Evolutionary conservation across 2,888 invertebrate species (phyloP), one percentile per base, ranked within the genome.

Genomic region (Sycophila texana): DNA sequence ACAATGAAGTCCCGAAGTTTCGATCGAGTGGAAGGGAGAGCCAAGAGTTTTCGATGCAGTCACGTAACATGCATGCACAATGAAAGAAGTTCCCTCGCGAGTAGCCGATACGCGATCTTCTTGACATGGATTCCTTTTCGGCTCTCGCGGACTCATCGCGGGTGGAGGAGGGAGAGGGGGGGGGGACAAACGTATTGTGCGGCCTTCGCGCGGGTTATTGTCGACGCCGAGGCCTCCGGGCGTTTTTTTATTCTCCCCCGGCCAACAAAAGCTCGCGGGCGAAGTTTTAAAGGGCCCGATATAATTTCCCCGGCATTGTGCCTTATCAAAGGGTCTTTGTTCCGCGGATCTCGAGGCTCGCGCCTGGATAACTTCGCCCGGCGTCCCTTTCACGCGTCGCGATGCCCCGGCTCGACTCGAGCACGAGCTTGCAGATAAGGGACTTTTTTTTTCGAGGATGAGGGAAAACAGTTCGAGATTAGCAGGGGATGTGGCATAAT

Each of bases 41-140:
- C 39, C 39, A 53, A 57, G 51, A 47, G 47, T 67, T 53, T 67
- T 53, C 14, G 67, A 20, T 26, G 47, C 13, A 39, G 39, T 10
- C 39, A 20, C 47, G 39, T 26, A 39, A 30, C 12, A 39, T 51
- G 39, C 39, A 22, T 57, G 13, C 47, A 47, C 57, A 70, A 26
- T 67, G 18, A 26, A 13, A 7, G 16, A 2, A 49, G 26, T 22
- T 66, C 51, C 10, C 39, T 63, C n/a, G 30, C 13, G 7, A 57
- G 20, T 58, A 1, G 57, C 16, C 67, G 67, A 67, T 55, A 63
- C 55, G 73, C 47, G 67, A 68, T 65, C 74, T 47, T 75, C 74
- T 75, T 75, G 74, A 75, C 74, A 75, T 60, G 53, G 51, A 75
- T 75, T 75, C 74, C 60, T 75, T 75, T 67, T 39, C 39, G 39